Base-by-base conservation (phyloP, 2,888 invertebrate genomes). In the Cheilosia variabilis region DNA sequence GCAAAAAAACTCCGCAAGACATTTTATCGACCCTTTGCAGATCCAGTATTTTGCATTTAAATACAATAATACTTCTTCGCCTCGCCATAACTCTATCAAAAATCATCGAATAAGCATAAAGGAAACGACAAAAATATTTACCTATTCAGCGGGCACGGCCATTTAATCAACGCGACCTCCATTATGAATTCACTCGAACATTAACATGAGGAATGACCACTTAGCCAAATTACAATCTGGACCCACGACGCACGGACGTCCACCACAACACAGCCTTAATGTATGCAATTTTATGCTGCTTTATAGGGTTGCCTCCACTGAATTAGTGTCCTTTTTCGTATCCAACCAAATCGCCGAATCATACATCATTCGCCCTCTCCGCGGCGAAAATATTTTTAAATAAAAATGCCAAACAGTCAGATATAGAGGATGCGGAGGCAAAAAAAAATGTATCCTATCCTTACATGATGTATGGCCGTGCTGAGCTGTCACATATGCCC, bases 121-220 rank as follows among this genome's bases (percentile, higher is more conserved):
- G 62, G 47, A 58, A 72, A 68, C 52, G 53, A 53, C 68, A 69
- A 65, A 73, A 75, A 83, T 75, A 79, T 87, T 78, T 73, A 82
- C 78, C 87, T 87, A 78, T 83, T 83, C 83, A 75, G 83, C 82
- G 68, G 66, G 50, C 78, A 77, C 82, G 72, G 66, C 60, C 78
- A 80, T 87, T 84, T 82, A 87, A 82, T 87, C 87, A 87, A 73
- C 72, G 90, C 88, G 89, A 88, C 84, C 88, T 89, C 89, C 89
- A 91, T 89, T 90, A 89, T 89, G 90, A 90, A 89, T 91, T 89
- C 31, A 52, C 89, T 89, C 89, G 89, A 89, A 90, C 90, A 91
- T 91, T 91, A 90, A 90, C 90, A 92, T 92, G 92, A 92, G 89
- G 91, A 89, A 92, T 91, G 92, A 90, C 92, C 92, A 92, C 92